Evolutionary conservation across 1,140 invertebrate genomes (phyloP).

Genomic region (Papilio polyxenes): DNA sequence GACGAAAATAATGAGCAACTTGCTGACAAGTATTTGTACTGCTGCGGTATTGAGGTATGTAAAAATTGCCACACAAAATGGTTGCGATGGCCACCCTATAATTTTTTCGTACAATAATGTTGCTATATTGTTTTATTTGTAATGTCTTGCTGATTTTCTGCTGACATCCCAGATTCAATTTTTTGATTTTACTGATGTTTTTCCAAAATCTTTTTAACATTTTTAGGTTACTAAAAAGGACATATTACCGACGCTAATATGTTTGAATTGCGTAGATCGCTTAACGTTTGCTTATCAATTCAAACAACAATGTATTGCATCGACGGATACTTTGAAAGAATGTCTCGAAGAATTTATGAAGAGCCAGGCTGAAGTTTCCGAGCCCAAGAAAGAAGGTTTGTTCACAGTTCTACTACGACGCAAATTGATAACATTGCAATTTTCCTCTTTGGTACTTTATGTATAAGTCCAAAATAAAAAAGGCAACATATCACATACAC

Average conservation of each 20-base stretch:
- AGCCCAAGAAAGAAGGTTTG: conserved; percentile 44
- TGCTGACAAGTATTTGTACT: conserved; percentile 81
- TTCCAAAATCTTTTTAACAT: conserved; percentile 43
- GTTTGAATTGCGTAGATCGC: conserved; percentile 77
- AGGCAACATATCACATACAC: too few species aligned
- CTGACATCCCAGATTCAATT: conserved; percentile 70
- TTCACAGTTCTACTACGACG: background rate
- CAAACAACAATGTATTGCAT: conserved; percentile 77
- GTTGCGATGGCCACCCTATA: conserved; percentile 80
- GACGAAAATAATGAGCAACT: conserved; percentile 82
- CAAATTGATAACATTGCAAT: background rate
- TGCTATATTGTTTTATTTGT: conserved; percentile 76
- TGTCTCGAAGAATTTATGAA: conserved; percentile 76
- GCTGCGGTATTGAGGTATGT: conserved; percentile 79
- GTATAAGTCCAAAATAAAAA: background rate
- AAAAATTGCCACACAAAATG: conserved; percentile 79
- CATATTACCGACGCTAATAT: conserved; percentile 77
- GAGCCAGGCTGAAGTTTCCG: conserved; percentile 58
- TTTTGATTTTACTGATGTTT: conserved; percentile 42
- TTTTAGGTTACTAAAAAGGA: conserved; percentile 77
- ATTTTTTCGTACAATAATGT: conserved; percentile 76
- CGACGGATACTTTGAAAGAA: conserved; percentile 77
- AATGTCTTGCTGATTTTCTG: conserved; percentile 67
- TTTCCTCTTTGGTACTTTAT: background rate
- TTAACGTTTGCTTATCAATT: conserved; percentile 78